phyloP scores from a whole-genome alignment of 1,140 invertebrate genomes.

The Pectinophora gossypiella region DNA sequence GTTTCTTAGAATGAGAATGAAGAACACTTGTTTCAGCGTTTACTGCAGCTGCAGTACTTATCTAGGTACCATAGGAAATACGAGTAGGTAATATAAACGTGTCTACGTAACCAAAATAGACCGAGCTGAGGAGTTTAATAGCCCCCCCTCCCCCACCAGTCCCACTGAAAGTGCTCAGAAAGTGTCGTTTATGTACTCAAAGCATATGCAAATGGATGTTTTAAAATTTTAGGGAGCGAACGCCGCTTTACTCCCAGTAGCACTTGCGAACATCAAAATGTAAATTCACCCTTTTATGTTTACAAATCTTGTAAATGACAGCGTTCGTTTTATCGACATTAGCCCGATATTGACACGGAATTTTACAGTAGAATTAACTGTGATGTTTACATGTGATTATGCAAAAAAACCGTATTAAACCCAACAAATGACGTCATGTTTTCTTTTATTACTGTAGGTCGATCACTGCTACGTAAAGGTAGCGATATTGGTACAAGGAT shows the following conservation, averaged over 20 bases:
- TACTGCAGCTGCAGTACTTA: no score
- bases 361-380: background rate
- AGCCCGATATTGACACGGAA: conserved; percentile 12
- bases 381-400: no score
- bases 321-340: conserved; percentile 67
- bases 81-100: background rate
- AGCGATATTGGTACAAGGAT: no score
- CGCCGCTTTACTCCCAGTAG: conserved; percentile 66
- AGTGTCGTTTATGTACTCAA: conserved; percentile 74
- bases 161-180: conserved; percentile 55
- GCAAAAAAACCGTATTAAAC: no score
- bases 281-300: conserved; percentile 75
- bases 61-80: no score
- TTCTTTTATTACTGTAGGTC: no score
- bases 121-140: background rate
- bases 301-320: conserved; percentile 73
- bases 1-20: no score
- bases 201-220: conserved; percentile 73
- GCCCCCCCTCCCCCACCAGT: conserved; percentile 14
- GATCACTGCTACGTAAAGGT: no score
- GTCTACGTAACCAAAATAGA: conserved; percentile 7
- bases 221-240: conserved; percentile 74
- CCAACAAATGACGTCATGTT: no score
- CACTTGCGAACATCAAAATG: conserved; percentile 73
- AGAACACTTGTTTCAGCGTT: no score